Base-by-base conservation (phyloP, 1,140 invertebrate genomes). In the Cherax quadricarinatus region DNA sequence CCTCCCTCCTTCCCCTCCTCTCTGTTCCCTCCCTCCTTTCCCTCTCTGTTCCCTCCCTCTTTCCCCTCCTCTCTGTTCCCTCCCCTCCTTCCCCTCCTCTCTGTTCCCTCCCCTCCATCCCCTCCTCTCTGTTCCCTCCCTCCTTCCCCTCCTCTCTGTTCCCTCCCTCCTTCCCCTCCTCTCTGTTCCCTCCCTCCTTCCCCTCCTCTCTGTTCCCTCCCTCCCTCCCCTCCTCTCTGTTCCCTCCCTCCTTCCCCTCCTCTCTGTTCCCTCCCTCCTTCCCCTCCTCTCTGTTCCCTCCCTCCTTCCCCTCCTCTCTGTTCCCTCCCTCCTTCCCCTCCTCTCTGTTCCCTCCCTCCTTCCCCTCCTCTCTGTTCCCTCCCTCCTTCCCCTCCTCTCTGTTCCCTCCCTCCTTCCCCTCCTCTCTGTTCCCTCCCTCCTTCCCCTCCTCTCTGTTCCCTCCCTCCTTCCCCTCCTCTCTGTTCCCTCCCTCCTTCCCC, bases 51-150 rank as follows among this genome's bases (percentile, higher is more conserved):
- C 30, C 30, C 30, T 41, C 30, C 30, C 53, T 41, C 82, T 21
- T 62, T 57, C 82, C 24, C 82, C 82, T 84, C 82, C 82, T 84
- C 82, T 12, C 57, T 62, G n/a, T 57, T 84, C 53, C 53, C 66
- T 70, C n/a, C 66, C 10, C 14, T 70, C 12, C 18, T 21, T 60
- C 66, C 30, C 30, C 30, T 41, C 30, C 30, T 41, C 30, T 70
- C 21, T 18, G 16, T 5, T 16, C 18, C 66, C 5, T 70, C n/a
- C 30, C 30, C 30, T 41, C 30, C 30, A 1, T 41, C 30, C 30
- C n/a, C n/a, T n/a, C 30, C 30, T 18, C 66, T 70, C 66, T 70
- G 14, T 51, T 81, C 51, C 51, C 24, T 16, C 16, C 16, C 18
- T 14, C 18, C 14, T 51, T 16, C 41, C 41, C 53, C 7, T n/a